phyloP scores from a whole-genome alignment of 1,140 invertebrate genomes.

The Ericerus pela region DNA sequence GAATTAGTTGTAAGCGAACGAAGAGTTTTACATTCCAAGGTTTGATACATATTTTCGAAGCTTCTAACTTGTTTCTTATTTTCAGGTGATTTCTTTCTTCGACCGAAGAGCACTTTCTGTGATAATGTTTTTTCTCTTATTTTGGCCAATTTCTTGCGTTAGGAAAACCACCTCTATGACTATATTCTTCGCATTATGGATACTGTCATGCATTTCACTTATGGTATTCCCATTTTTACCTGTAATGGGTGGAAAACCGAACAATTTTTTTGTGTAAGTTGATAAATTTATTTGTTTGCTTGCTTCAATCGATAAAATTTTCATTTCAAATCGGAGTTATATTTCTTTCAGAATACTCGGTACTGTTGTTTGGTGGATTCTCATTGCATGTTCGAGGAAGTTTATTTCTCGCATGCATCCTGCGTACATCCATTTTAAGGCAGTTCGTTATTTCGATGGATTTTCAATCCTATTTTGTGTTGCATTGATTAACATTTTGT shows the following conservation, averaged over 20 bases:
- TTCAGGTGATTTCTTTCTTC: slow-evolving; percentile 40
- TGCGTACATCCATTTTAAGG: no score
- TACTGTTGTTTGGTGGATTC: slow-evolving; percentile 1
- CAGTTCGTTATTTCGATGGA: no score
- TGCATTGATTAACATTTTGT: no score
- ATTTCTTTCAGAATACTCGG: slow-evolving; percentile 5
- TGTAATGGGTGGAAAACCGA: slow-evolving; percentile 40
- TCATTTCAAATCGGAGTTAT: not conserved
- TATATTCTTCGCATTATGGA: slow-evolving; percentile 28
- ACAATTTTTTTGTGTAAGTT: slow-evolving; percentile 47
- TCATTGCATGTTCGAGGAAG: no score
- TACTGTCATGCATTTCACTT: slow-evolving; percentile 32
- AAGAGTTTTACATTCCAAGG: no score
- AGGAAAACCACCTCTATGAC: slow-evolving; percentile 1
- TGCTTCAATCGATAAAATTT: not conserved
- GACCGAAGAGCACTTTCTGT: slow-evolving; percentile 42
- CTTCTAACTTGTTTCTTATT: no score
- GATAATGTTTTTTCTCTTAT: slow-evolving; percentile 37
- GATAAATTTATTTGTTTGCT: slow-evolving; percentile 17
- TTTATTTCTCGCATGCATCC: no score
- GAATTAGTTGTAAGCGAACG: slow-evolving; percentile 33
- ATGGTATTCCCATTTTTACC: slow-evolving; percentile 51
- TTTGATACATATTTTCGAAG: no score
- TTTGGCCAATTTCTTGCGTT: slow-evolving; percentile 23
- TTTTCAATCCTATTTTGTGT: no score